Evolutionary conservation across 1,140 invertebrate species (phyloP).

Genomic region (Cheumatopsyche charites): DNA sequence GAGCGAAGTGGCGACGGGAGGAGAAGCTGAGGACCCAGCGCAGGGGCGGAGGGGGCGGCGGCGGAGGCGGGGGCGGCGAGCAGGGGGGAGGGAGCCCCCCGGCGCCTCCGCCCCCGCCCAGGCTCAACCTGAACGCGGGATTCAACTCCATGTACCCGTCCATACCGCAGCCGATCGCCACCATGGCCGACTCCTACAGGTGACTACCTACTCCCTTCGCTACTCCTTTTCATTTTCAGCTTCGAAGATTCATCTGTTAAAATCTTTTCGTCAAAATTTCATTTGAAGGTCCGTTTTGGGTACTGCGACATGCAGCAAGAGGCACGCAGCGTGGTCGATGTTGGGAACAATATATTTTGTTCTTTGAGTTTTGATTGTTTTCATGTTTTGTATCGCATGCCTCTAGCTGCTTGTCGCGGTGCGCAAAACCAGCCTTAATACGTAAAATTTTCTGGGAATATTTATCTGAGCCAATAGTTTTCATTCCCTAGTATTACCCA

Average conservation of each 20-base stretch:
- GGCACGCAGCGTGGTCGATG: too few relatives aligned
- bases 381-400: too few relatives aligned
- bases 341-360: too few relatives aligned
- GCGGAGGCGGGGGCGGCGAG: slow-evolving; percentile 57
- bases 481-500: too few relatives aligned
- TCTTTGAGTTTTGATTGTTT: too few relatives aligned
- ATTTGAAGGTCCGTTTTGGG: too few relatives aligned
- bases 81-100: slow-evolving; percentile 56
- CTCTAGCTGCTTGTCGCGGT: too few relatives aligned
- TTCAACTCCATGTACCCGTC: slow-evolving; percentile 96
- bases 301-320: too few relatives aligned
- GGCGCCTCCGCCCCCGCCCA: slow-evolving; percentile 66
- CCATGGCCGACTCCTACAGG: slow-evolving; percentile 94
- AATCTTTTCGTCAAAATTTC: neutral
- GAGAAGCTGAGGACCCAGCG: slow-evolving; percentile 94
- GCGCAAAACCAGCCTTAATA: too few relatives aligned
- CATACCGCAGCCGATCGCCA: slow-evolving; percentile 91
- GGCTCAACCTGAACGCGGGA: slow-evolving; percentile 83
- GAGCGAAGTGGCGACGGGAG: slow-evolving; percentile 98
- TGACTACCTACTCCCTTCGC: slow-evolving; percentile 55
- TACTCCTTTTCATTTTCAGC: neutral
- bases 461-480: too few relatives aligned
- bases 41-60: slow-evolving; percentile 66
- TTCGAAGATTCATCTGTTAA: neutral
- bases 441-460: too few relatives aligned